A percentile compares a stretch with the other conserved stretches of the same genome.
These are phyloP conservation scores for Cephalopachus bancanus DNA, from an alignment of 2,797 vertebrate genomes.

Conservation along the genomic window DNA sequence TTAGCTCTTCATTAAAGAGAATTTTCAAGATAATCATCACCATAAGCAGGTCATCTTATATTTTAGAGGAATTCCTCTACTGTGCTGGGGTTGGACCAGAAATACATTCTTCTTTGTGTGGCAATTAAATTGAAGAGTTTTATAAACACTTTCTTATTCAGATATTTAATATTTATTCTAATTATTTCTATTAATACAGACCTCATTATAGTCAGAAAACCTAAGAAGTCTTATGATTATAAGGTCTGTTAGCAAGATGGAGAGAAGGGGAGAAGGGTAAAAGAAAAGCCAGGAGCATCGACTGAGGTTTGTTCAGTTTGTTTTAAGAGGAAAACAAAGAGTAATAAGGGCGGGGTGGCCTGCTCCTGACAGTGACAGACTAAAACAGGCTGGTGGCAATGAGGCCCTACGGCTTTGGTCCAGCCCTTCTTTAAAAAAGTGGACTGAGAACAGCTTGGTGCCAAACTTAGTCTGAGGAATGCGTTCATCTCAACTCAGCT, in stretches of 20 bases:
- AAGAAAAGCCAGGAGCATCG: neutral
- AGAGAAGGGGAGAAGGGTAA: neutral
- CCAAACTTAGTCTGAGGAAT: neutral
- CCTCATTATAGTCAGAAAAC: neutral
- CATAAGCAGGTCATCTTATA: neutral
- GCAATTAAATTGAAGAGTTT: neutral
- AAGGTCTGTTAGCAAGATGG: neutral
- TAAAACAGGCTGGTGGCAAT: neutral
- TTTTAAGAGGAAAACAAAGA: neutral
- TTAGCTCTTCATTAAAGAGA: neutral
- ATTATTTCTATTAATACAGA: neutral
- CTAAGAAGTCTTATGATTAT: neutral
- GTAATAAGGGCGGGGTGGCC: neutral
- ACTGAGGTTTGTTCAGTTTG: neutral
- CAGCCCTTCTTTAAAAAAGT: neutral
- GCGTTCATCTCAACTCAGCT: neutral
- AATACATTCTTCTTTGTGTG: neutral
- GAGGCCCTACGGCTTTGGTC: neutral
- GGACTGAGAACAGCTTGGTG: neutral
- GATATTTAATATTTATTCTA: neutral
- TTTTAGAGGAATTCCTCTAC: neutral
- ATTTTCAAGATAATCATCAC: neutral
- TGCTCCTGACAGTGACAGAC: neutral
- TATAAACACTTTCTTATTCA: neutral
- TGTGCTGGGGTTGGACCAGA: neutral